These are phyloP conservation scores for Calidris pugnax DNA, from an alignment of 2,113 vertebrate species.

Conservation along the genomic window DNA sequence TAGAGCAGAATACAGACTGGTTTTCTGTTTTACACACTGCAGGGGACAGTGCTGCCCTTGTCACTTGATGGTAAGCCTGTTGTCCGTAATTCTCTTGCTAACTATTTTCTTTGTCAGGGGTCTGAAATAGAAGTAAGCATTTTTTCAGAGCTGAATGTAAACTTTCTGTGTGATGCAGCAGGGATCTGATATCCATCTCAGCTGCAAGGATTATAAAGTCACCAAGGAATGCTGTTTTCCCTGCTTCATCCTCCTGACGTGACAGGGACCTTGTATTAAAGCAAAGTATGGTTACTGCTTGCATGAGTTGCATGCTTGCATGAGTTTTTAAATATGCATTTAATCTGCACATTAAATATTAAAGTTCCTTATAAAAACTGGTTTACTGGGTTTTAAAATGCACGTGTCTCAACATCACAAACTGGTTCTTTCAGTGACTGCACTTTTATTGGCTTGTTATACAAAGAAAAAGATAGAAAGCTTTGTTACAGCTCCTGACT, in stretches of 20 bases:
- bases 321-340: neutral
- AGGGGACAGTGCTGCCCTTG: neutral
- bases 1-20: neutral
- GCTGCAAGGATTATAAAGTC: neutral
- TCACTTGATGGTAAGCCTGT: neutral
- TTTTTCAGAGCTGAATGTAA: neutral
- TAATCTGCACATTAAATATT: conserved; percentile 25
- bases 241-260: neutral
- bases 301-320: neutral
- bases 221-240: neutral
- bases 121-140: rapidly evolving
- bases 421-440: conserved; percentile 2
- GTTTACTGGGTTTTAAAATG: conserved; percentile 6
- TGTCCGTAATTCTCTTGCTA: neutral
- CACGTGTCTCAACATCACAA: neutral
- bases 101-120: neutral
- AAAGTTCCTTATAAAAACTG: neutral
- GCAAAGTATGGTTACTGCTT: neutral
- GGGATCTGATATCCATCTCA: neutral
- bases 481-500: neutral
- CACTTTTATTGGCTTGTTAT: conserved; percentile 21
- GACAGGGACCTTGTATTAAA: neutral
- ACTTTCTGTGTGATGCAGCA: neutral
- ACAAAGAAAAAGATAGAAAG: conserved; percentile 7
- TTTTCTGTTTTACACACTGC: neutral